Conservation (phyloP, 2,797 vertebrate genomes). For the Acanthiza pusilla region DNA sequence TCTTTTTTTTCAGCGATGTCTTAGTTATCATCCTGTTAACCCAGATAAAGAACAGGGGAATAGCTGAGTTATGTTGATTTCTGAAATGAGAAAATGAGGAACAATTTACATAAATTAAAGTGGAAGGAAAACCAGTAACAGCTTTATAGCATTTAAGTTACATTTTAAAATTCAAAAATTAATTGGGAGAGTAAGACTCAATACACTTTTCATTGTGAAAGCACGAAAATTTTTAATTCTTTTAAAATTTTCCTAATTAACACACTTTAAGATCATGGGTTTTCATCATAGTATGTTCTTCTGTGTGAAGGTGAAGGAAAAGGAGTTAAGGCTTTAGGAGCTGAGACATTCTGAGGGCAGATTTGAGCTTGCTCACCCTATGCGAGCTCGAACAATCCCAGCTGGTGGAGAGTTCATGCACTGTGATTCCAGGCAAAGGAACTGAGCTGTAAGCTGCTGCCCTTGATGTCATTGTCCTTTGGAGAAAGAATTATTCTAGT, state of each 20-base stretch:
- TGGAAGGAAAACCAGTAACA: not conserved
- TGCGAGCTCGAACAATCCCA: not conserved
- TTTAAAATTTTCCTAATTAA: not conserved
- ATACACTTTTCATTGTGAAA: not conserved
- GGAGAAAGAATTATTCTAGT: not conserved
- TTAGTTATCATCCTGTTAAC: not conserved
- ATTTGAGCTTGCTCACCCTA: not conserved
- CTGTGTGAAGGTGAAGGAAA: not conserved
- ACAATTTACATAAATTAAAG: not conserved
- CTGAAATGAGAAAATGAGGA: not conserved
- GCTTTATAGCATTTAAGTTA: not conserved
- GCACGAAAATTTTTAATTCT: too few species aligned
- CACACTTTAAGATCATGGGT: not conserved
- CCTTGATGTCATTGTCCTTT: not conserved
- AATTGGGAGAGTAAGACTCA: not conserved
- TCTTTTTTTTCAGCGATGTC: not conserved
- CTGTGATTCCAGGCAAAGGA: not conserved
- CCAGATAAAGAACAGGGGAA: not conserved
- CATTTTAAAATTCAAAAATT: not conserved
- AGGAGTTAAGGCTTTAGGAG: not conserved
- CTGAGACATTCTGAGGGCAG: not conserved
- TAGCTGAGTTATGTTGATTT: not conserved
- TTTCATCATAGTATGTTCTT: not conserved
- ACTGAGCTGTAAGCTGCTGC: not conserved
- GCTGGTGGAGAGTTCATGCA: not conserved